A percentile compares a stretch with the other conserved stretches of the same genome.
Evolutionary conservation across 2,113 vertebrate species (phyloP).

Genomic region (Corythornis vintsioides): DNA sequence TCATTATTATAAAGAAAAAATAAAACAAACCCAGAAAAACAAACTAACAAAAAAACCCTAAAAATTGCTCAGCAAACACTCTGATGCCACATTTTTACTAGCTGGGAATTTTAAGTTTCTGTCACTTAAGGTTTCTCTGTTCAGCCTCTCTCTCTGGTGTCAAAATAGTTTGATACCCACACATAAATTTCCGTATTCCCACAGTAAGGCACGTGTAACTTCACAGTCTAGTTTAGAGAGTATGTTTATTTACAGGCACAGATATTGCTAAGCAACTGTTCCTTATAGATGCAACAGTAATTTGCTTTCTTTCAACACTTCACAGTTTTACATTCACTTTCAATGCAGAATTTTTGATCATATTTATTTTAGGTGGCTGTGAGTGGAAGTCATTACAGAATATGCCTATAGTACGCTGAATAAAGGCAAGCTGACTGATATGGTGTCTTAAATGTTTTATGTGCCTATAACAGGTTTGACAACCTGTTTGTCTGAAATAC

Average conservation of each 20-base stretch:
- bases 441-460: neutral
- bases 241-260: conserved; percentile 14
- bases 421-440: neutral
- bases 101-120: conserved; percentile 25
- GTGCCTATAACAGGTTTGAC: neutral
- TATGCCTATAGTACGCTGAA: neutral
- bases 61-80: neutral
- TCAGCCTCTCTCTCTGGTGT: neutral
- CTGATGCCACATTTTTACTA: neutral
- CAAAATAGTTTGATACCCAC: neutral
- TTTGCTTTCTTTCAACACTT: conserved; percentile 33
- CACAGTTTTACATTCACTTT: neutral
- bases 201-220: neutral
- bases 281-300: neutral
- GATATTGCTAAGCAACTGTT: conserved; percentile 31
- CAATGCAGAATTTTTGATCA: neutral
- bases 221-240: neutral
- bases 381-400: conserved; percentile 5
- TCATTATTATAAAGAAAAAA: neutral
- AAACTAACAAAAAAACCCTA: neutral
- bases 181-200: neutral
- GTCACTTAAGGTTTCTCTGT: neutral
- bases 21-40: neutral
- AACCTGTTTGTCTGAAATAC: neutral
- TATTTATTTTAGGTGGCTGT: neutral